Base-by-base conservation (phyloP, 2,888 invertebrate genomes). In the Torymus tubicola region DNA sequence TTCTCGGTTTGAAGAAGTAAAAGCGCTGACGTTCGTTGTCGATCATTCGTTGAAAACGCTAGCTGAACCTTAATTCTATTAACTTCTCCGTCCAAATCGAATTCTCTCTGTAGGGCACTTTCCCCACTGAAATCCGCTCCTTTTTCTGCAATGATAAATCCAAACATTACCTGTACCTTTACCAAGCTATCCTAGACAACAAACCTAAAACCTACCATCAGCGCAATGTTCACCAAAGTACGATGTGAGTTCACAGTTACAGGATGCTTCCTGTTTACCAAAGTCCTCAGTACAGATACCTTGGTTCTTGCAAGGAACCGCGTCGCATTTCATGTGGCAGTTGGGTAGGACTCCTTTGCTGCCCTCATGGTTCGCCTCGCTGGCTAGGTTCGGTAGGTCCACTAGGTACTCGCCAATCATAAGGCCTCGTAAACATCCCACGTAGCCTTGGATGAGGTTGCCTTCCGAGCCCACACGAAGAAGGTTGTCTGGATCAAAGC, bases 201-300 rank as follows among this genome's bases (percentile, higher is more conserved):
- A 71, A 50, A 69, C 16, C 53, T 21, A 68, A 42, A 67, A 64
- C 70, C 83, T 87, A 93, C 92, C 93, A 84, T 96, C 96, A 84
- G 95, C 95, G 87, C 97, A 97, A 86, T 95, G 94, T 85, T 97
- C 96, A 14, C 97, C 97, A 84, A 96, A 95, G 89, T 97, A 98
- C 78, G 97, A 97, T 0, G 97, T 97, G 82, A 96, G 93, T 85
- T 96, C 96, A 85, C 97, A 98, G 84, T 97, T 95, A 87, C 98
- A 98, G 12, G 95, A 95, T 84, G 96, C 96, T 83, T 96, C 95
- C 86, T 96, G 96, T 82, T 95, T 95, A 14, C 94, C 94, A 89
- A 98, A 98, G 89, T 97, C 96, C 90, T 98, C 97, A 2, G 96
- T 95, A 87, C 97, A 98, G 18, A 95, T 93, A 0, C 97, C 97